phyloP scores from a whole-genome alignment of 2,888 invertebrate genomes.

The Bimastos eiseni region DNA sequence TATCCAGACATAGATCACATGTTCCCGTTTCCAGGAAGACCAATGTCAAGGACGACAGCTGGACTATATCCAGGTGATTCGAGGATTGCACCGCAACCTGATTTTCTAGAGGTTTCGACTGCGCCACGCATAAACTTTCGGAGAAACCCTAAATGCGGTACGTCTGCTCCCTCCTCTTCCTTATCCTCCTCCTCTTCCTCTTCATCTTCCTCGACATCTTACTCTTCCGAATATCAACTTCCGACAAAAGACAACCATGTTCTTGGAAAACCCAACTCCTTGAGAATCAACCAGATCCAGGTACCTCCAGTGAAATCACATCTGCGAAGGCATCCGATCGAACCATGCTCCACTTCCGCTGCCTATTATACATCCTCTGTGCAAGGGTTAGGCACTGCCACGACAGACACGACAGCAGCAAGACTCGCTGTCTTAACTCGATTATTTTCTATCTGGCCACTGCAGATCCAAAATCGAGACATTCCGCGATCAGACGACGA shows the following conservation, averaged over 20 bases:
- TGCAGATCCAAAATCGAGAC: neutral
- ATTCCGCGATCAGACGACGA: neutral
- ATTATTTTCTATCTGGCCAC: neutral
- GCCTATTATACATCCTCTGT: neutral
- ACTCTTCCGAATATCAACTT: neutral
- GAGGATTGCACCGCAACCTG: neutral
- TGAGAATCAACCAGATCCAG: neutral
- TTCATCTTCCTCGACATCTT: neutral
- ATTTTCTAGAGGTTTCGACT: neutral
- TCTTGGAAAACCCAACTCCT: neutral
- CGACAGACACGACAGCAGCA: neutral
- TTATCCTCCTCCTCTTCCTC: neutral
- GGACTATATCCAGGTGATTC: neutral
- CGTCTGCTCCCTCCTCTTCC: neutral
- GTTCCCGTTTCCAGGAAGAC: neutral
- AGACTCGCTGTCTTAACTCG: neutral
- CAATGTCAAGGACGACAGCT: neutral
- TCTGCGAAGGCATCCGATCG: neutral
- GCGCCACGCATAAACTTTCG: neutral
- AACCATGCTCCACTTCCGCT: neutral
- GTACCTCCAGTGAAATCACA: neutral
- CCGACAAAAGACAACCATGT: neutral
- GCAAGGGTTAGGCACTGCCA: neutral
- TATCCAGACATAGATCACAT: neutral
- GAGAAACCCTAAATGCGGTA: neutral